These are phyloP conservation scores for Autographa pulchrina DNA, from an alignment of 2,888 invertebrate species.

Conservation along the genomic window DNA sequence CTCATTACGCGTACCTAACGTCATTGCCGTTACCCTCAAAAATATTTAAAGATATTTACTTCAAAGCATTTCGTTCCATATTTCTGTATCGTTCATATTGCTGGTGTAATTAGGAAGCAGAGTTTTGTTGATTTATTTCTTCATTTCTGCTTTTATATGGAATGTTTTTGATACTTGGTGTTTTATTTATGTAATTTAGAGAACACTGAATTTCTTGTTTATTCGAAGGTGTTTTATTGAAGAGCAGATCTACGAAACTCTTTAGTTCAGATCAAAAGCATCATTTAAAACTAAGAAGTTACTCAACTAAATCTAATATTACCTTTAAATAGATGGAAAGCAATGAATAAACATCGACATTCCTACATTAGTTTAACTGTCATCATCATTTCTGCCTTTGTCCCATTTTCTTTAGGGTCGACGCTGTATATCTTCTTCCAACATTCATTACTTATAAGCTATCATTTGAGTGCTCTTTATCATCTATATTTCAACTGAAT, in stretches of 20 bases:
- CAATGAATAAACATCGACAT: background rate
- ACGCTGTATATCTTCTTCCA: background rate
- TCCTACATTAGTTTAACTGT: background rate
- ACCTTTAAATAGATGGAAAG: background rate
- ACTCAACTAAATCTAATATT: too few relatives aligned
- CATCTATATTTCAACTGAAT: too few relatives aligned
- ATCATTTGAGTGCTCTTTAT: background rate
- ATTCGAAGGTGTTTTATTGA: too few relatives aligned
- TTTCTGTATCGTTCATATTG: slow-evolving; percentile 25
- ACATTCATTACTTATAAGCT: background rate
- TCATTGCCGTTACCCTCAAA: slow-evolving; percentile 42
- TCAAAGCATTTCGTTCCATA: slow-evolving; percentile 47
- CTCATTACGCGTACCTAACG: slow-evolving; percentile 60
- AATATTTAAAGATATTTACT: slow-evolving; percentile 45
- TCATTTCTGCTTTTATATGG: background rate
- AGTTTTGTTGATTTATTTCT: background rate
- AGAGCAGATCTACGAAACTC: too few relatives aligned
- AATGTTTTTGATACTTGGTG: background rate
- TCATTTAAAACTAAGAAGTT: too few relatives aligned
- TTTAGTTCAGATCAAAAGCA: too few relatives aligned
- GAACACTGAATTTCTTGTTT: too few relatives aligned
- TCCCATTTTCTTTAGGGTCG: background rate
- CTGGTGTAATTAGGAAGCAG: slow-evolving; percentile 1
- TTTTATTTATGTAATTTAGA: too few relatives aligned
- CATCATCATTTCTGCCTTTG: background rate